Base-by-base conservation (phyloP, 2,888 invertebrate genomes). In the Heliconius ismenius region DNA sequence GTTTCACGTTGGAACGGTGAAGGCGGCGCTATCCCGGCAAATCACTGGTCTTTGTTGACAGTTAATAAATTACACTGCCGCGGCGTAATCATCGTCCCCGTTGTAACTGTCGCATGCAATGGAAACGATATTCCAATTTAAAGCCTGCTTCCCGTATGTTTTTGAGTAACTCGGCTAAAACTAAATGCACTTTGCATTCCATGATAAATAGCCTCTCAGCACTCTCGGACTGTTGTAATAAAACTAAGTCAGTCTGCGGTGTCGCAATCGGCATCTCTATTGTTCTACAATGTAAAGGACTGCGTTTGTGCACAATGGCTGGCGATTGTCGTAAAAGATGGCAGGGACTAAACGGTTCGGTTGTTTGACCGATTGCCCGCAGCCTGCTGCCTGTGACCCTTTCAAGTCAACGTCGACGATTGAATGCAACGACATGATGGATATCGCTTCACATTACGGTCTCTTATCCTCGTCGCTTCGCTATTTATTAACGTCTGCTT, bases 331-430 rank as follows among this genome's bases (percentile, higher is more conserved):
- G 87, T 90, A 90, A 90, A 90, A 89, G 88, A 88, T 88, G 90
- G 87, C 89, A 90, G 88, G 86, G 87, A 89, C 89, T 87, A 90
- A 92, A 91, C 90, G 87, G 88, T 85, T 84, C 86, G 85, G 84
- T 83, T 85, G 85, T 87, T 87, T 90, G 89, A 90, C 86, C 86
- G 90, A 92, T 91, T 87, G 90, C 83, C 86, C 85, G 87, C 90
- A 91, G 83, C 85, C 82, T 83, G 83, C 80, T 81, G 83, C 82
- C 83, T 85, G 84, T 83, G 86, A 87, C 86, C 85, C 83, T 83
- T 84, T 87, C 84, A 83, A 81, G 81, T 83, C 82, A 83, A 83
- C 83, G 83, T 83, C 81, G 81, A 84, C 83, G 83, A 86, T 86
- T 85, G 85, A 87, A 89, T 87, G 87, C 85, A 80, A 78, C 85